A percentile compares a stretch with the other conserved stretches of the same genome.
Evolutionary conservation across 2,113 vertebrate species (phyloP).

Genomic region (Dryoscopus gambensis): DNA sequence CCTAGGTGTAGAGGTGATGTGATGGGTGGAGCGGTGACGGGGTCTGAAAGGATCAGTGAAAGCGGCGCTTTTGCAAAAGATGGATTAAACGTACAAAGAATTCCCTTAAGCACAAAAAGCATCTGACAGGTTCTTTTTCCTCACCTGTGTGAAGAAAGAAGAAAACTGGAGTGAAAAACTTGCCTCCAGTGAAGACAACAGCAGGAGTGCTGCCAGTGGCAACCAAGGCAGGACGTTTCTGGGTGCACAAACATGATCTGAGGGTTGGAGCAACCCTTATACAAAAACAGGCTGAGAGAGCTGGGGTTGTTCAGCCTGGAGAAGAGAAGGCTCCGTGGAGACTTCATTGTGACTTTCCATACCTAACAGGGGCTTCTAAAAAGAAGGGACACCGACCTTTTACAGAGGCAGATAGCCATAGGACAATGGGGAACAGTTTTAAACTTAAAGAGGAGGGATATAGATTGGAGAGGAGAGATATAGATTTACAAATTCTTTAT

Average conservation of each 20-base stretch:
- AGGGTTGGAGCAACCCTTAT: neutral
- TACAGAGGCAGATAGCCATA: neutral
- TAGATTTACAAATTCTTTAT: neutral
- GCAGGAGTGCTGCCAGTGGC: neutral
- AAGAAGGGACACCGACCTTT: neutral
- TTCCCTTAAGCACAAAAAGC: neutral
- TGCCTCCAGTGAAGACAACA: neutral
- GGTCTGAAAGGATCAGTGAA: neutral
- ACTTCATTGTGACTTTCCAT: neutral
- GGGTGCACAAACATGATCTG: neutral
- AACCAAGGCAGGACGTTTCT: neutral
- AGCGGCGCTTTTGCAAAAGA: neutral
- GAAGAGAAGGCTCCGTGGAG: fast-evolving
- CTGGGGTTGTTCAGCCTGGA: neutral
- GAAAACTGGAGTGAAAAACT: neutral
- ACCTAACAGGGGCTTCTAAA: neutral
- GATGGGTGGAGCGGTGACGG: neutral
- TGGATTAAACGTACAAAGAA: neutral
- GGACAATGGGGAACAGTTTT: neutral
- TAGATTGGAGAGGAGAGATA: neutral
- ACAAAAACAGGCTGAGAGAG: fast-evolving
- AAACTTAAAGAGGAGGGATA: neutral
- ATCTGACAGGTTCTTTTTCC: neutral
- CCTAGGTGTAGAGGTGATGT: neutral
- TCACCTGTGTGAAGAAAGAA: neutral